These are phyloP conservation scores for Leucophora obtusa DNA, from an alignment of 2,888 invertebrate genomes.

Conservation along the genomic window DNA sequence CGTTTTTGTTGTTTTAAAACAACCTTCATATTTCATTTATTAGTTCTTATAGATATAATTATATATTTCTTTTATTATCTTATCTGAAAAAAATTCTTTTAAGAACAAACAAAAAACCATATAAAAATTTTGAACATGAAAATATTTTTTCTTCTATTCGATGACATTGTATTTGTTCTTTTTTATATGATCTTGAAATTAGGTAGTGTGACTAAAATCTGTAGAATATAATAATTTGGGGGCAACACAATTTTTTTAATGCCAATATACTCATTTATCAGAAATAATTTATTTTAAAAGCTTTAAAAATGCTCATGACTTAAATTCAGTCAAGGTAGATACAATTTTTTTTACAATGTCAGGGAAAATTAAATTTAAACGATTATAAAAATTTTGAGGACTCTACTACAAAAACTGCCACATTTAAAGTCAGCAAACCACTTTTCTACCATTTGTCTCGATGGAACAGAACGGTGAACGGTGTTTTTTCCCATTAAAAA, in stretches of 20 bases:
- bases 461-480: too few relatives aligned
- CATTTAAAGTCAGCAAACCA: too few relatives aligned
- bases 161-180: neutral
- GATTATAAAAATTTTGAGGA: too few relatives aligned
- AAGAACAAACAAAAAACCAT: slow-evolving; percentile 8
- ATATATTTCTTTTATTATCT: neutral
- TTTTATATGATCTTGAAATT: neutral
- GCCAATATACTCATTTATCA: slow-evolving; percentile 7
- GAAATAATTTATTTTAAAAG: neutral
- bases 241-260: neutral
- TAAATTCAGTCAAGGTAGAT: neutral
- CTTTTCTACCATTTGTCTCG: too few relatives aligned
- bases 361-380: too few relatives aligned
- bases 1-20: neutral
- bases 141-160: neutral
- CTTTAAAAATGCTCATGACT: neutral
- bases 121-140: neutral
- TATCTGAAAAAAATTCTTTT: slow-evolving; percentile 11
- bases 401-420: too few relatives aligned
- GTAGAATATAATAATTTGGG: neutral
- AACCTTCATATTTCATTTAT: neutral
- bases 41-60: neutral
- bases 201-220: neutral
- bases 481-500: too few relatives aligned
- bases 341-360: too few relatives aligned